phyloP scores from a whole-genome alignment of 2,113 vertebrate genomes.

The Chaenocephalus aceratus region DNA sequence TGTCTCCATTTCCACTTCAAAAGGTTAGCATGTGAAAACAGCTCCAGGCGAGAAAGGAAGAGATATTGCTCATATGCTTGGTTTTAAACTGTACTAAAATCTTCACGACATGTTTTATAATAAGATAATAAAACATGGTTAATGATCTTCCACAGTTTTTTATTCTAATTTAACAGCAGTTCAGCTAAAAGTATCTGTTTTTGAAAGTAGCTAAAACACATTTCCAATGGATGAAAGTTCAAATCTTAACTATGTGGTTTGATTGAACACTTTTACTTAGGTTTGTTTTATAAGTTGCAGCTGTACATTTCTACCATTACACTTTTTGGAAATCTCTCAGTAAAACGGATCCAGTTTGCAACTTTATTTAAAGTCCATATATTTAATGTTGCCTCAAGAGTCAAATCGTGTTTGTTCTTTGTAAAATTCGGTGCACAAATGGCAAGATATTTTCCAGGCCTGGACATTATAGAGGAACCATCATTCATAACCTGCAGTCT shows the following conservation, averaged over 20 bases:
- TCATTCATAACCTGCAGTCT: conserved; percentile 4
- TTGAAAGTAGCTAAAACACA: no score
- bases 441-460: neutral
- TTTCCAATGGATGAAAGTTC: neutral
- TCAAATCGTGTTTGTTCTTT: neutral
- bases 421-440: conserved; percentile 5
- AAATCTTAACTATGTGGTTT: neutral
- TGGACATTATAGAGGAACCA: neutral
- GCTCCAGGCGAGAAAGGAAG: conserved; percentile 1
- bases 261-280: neutral
- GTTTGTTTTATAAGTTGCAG: neutral
- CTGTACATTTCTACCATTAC: neutral
- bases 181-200: no score
- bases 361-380: neutral
- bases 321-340: neutral
- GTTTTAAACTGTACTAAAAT: neutral
- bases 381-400: neutral
- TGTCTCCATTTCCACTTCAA: conserved; percentile 70
- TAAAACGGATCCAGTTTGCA: neutral
- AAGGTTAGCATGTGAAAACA: conserved; percentile 27
- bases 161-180: no score
- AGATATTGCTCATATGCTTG: neutral
- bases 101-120: no score
- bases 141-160: no score
- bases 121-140: no score